Percentiles rank a stretch among this genome's conserved stretches.
phyloP scores from a whole-genome alignment of 2,113 vertebrate genomes.

The Protobothrops mucrosquamatus region DNA sequence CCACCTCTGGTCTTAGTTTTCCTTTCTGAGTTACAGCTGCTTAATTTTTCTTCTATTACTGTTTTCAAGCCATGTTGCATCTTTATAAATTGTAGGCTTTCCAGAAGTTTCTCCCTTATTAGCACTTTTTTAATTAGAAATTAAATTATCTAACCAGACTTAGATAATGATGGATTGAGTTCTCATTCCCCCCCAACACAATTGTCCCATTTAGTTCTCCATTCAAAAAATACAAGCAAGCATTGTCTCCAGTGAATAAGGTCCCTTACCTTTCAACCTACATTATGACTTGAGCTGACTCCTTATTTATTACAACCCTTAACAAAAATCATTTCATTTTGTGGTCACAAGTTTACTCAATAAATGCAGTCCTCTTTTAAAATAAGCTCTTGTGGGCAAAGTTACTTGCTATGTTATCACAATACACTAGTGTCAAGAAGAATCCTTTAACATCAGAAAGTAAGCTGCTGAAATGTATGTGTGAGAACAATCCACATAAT shows the following conservation, averaged over 20 bases:
- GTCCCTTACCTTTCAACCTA: not conserved
- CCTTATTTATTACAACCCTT: not conserved
- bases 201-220: not conserved
- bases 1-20: not conserved
- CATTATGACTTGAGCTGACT: not conserved
- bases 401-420: not conserved
- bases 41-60: not conserved
- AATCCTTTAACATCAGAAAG: not conserved
- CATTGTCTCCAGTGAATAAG: not conserved
- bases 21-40: not conserved
- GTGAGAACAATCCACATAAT: not conserved
- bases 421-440: not conserved
- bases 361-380: not conserved
- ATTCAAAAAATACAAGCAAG: not conserved
- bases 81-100: not conserved
- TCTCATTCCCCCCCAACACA: not conserved
- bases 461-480: not conserved
- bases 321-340: not conserved
- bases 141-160: not conserved
- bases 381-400: not conserved
- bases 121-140: not conserved
- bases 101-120: not conserved
- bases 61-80: not conserved
- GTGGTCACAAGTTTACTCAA: not conserved
- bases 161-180: not conserved